Evolutionary conservation across 2,797 vertebrate species (phyloP).

Genomic region (Tolypeutes matacus): DNA sequence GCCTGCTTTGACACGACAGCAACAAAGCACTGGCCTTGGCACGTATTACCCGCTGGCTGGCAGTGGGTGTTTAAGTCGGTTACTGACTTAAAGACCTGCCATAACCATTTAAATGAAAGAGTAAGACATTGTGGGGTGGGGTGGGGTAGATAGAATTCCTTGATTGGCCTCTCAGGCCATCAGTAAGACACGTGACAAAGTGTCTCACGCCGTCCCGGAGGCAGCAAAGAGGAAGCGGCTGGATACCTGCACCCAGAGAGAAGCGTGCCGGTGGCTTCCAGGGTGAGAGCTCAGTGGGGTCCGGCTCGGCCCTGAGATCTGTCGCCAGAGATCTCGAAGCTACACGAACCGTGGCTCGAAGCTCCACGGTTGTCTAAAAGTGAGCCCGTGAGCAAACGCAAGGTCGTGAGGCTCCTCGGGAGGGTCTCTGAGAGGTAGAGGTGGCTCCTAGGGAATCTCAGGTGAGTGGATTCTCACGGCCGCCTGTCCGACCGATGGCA

Average conservation of each 20-base stretch:
- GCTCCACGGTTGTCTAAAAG: slow-evolving; percentile 43
- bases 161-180: background rate
- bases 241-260: no score
- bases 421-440: background rate
- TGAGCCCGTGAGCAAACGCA: background rate
- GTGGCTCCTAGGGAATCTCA: accelerated
- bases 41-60: no score
- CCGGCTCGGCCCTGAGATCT: background rate
- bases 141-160: background rate
- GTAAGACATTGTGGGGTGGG: accelerated
- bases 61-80: background rate
- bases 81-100: background rate
- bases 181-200: accelerated
- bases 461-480: background rate
- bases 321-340: no score
- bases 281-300: background rate
- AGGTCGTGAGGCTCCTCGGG: background rate
- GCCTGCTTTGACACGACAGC: background rate
- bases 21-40: background rate
- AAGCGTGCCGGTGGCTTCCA: accelerated
- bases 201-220: background rate
- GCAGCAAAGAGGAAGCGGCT: background rate
- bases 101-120: background rate
- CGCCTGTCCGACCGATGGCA: accelerated
- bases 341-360: background rate